These are phyloP conservation scores for Lithophane leautieri DNA, from an alignment of 2,888 invertebrate genomes.

Conservation along the genomic window DNA sequence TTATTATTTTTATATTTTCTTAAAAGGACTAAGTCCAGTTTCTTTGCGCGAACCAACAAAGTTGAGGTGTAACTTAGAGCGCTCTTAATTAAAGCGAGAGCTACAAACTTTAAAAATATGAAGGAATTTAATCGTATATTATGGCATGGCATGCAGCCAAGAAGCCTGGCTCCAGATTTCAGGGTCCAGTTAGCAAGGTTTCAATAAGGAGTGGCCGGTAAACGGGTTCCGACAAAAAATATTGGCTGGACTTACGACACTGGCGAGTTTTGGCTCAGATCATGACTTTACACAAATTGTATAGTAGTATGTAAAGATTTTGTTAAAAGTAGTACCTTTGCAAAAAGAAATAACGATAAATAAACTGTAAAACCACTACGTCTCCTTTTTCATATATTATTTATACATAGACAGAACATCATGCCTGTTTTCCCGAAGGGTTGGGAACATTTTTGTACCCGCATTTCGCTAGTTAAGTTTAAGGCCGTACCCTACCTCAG, in stretches of 20 bases:
- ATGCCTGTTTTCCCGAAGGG: too few species aligned
- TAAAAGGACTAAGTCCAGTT: constrained; percentile 3
- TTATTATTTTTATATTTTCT: constrained; percentile 8
- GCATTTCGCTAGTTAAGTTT: too few species aligned
- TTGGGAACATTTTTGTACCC: too few species aligned
- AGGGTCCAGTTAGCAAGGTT: constrained; percentile 55
- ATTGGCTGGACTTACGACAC: constrained; percentile 21
- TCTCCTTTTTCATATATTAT: too few species aligned
- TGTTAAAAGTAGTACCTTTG: background rate
- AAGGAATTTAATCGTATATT: constrained; percentile 34
- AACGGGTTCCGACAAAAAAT: constrained; percentile 41
- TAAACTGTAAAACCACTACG: background rate
- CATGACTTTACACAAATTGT: background rate
- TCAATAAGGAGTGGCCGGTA: constrained; percentile 38
- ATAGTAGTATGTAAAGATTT: background rate
- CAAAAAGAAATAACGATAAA: background rate
- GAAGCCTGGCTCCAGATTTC: constrained; percentile 34
- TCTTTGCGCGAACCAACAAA: constrained; percentile 23
- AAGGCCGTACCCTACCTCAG: too few species aligned
- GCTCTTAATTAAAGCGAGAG: constrained; percentile 45
- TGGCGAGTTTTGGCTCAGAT: constrained; percentile 26
- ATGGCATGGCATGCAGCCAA: constrained; percentile 57
- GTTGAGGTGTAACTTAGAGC: constrained; percentile 38
- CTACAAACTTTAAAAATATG: constrained; percentile 53
- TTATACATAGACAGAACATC: too few species aligned